These are phyloP conservation scores for Girardinus metallicus DNA, from an alignment of 2,797 vertebrate species.

Conservation along the genomic window DNA sequence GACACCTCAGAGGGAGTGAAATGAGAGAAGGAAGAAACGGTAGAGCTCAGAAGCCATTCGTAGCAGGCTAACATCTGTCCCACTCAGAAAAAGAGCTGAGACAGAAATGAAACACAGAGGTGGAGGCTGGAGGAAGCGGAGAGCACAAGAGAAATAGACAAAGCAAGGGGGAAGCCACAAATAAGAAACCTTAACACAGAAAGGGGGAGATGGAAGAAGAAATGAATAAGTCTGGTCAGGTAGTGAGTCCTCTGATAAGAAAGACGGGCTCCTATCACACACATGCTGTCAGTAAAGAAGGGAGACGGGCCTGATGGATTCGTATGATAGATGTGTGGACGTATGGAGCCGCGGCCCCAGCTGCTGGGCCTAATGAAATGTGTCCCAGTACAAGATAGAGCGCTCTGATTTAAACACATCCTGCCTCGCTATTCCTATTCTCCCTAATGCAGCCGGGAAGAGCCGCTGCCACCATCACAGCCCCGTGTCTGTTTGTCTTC, in stretches of 20 bases:
- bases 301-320: constrained; percentile 77
- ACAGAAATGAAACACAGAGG: constrained; percentile 55
- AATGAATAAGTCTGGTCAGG: constrained; percentile 74
- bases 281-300: constrained; percentile 63
- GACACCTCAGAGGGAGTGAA: constrained; percentile 30
- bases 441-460: constrained; percentile 71
- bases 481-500: constrained; percentile 69
- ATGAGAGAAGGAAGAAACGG: constrained; percentile 47
- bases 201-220: constrained; percentile 61
- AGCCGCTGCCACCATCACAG: constrained; percentile 46
- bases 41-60: constrained; percentile 33
- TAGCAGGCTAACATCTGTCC: constrained; percentile 47
- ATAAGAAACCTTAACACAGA: constrained; percentile 59
- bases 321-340: constrained; percentile 81
- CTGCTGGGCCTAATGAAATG: constrained; percentile 86
- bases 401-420: constrained; percentile 84
- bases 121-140: constrained; percentile 27
- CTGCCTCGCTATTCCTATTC: constrained; percentile 75
- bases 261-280: constrained; percentile 67
- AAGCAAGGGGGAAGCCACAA: constrained; percentile 24
- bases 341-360: constrained; percentile 76
- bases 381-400: constrained; percentile 85
- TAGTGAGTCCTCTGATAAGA: constrained; percentile 75
- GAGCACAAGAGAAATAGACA: constrained; percentile 24
- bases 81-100: constrained; percentile 7